Evolutionary conservation across 2,888 invertebrate species (phyloP), one percentile per base, ranked within the genome.

Genomic region (Chesias legatella): DNA sequence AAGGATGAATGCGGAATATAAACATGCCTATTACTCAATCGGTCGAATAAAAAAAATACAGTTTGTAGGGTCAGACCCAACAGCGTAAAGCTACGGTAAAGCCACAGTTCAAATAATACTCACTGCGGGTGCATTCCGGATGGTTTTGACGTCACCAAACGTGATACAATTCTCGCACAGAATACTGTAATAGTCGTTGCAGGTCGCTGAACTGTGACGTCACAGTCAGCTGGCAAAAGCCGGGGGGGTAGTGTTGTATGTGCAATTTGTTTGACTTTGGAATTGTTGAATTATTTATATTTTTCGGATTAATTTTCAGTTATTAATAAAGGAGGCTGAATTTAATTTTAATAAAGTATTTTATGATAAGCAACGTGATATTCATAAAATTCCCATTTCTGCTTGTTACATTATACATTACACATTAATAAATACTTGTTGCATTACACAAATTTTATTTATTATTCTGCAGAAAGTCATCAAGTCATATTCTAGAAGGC

Each of bases 161-260:
- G 40, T 40, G 45, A 33, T 45, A 45, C 40, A 40, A 45, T 40
- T 36, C 36, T 40, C 36, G 24, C 40, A 31, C 38, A 44, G 44
- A 44, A 30, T 39, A 40, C 8, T 7, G 28, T 28, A 25, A 10
- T 27, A 32, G 35, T 38, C 28, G 49, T 49, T 43, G 58, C 29
- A 58, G 83, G 78, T 79, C 80, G 67, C 37, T 65, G 79, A 72
- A 80, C 82, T 58, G 58, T 82, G 82, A 84, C 84, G 84, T 83
- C 79, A 80, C 65, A 52, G 77, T 77, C 84, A 84, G 82, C 85
- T 85, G 84, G 66, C 63, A 47, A 4, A 54, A 67, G 75, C 73
- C 70, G 58, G 66, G 61, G 61, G 51, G 5, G 13, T 5, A 3
- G n/a, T 17, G 13, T 48, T 58, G 31, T 31, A 21, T 26, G 33